Percentiles rank a stretch among this genome's conserved stretches.
phyloP scores from a whole-genome alignment of 2,888 invertebrate genomes.

The Pocota personata region DNA sequence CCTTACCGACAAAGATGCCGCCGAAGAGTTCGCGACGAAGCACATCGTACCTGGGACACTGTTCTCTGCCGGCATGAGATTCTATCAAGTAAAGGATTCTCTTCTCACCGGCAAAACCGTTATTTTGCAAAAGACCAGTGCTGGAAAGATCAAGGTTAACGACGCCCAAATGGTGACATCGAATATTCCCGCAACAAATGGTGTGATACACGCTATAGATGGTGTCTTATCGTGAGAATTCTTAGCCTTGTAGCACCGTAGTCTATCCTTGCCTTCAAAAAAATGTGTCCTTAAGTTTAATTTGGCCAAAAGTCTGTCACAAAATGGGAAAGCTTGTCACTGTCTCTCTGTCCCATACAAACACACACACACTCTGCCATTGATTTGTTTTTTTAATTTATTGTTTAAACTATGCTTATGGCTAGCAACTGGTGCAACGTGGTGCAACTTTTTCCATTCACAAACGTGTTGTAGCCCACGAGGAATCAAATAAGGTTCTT shows the following conservation, averaged over 20 bases:
- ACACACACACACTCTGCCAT: slow-evolving; percentile 53
- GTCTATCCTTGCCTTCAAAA: slow-evolving; percentile 55
- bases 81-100: slow-evolving; percentile 92
- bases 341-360: slow-evolving; percentile 12
- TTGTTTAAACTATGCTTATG: slow-evolving; percentile 35
- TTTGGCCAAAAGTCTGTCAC: slow-evolving; percentile 21
- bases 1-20: slow-evolving; percentile 86
- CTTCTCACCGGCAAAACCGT: slow-evolving; percentile 89
- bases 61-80: slow-evolving; percentile 93
- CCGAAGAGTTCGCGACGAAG: slow-evolving; percentile 89
- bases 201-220: slow-evolving; percentile 93
- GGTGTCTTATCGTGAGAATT: slow-evolving; percentile 84
- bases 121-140: slow-evolving; percentile 89
- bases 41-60: slow-evolving; percentile 91
- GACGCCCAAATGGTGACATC: slow-evolving; percentile 91
- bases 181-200: slow-evolving; percentile 94
- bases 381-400: slow-evolving; percentile 35
- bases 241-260: slow-evolving; percentile 5
- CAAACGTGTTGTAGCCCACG: slow-evolving; percentile 52
- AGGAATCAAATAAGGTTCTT: slow-evolving; percentile 38
- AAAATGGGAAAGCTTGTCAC: slow-evolving; percentile 20
- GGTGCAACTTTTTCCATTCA: neutral
- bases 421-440: slow-evolving; percentile 61
- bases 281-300: slow-evolving; percentile 30
- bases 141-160: slow-evolving; percentile 92